phyloP scores from a whole-genome alignment of 1,140 invertebrate genomes.

The Lasioglossum baleicum region DNA sequence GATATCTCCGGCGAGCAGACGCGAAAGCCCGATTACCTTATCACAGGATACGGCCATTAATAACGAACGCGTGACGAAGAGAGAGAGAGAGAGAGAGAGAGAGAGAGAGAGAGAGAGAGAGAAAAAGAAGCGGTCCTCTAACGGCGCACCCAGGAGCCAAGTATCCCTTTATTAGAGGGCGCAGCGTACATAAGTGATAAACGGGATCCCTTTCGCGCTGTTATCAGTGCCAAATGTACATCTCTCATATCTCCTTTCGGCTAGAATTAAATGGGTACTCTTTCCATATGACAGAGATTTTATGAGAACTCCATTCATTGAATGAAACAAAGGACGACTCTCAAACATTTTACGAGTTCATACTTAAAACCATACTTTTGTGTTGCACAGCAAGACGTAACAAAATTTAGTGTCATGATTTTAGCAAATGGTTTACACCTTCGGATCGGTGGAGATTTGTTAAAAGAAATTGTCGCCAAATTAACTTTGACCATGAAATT shows the following conservation, averaged over 20 bases:
- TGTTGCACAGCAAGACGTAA: background rate
- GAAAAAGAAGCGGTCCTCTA: background rate
- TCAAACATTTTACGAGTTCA: background rate
- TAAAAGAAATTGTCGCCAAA: no score
- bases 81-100: background rate
- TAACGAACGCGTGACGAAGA: conserved; percentile 16
- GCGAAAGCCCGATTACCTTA: conserved; percentile 44
- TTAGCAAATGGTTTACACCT: no score
- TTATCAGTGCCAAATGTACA: background rate
- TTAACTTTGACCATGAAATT: no score
- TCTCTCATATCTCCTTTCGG: no score
- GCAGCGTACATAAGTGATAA: background rate
- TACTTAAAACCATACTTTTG: background rate
- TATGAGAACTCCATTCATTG: background rate
- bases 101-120: no score
- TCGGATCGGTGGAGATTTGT: no score
- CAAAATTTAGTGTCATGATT: no score
- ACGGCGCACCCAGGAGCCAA: background rate
- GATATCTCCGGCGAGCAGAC: conserved; percentile 33
- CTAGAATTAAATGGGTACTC: background rate
- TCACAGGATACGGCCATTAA: conserved; percentile 43
- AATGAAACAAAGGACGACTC: background rate
- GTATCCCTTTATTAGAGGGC: background rate
- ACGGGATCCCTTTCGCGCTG: background rate
- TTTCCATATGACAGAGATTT: background rate